Conservation (phyloP, 2,113 vertebrate genomes). For the Aldabrachelys gigantea region DNA sequence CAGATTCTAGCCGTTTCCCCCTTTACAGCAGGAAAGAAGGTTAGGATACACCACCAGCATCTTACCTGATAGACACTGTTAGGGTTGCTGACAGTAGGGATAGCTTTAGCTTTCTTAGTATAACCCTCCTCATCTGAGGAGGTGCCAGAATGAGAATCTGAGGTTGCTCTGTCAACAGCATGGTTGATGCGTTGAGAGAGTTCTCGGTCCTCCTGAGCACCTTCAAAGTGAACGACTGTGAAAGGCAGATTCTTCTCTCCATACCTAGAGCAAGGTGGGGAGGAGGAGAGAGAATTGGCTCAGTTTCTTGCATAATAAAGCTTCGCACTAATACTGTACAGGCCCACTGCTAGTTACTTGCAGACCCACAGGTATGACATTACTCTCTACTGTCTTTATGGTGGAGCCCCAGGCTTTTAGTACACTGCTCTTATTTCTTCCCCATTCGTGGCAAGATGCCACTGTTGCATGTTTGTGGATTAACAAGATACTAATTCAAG, state of each 20-base stretch:
- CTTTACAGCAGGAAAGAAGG: neutral
- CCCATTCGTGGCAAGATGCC: neutral
- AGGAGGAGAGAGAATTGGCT: fast-evolving
- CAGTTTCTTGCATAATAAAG: fast-evolving
- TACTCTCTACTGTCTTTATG: neutral
- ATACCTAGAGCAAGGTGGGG: conserved; percentile 77
- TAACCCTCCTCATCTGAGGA: conserved; percentile 89
- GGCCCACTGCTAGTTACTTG: fast-evolving
- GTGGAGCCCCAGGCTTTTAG: neutral
- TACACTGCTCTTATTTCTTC: neutral
- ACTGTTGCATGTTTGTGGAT: neutral
- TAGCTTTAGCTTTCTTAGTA: conserved; percentile 64
- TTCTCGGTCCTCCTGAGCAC: conserved; percentile 68
- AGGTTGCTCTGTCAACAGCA: conserved; percentile 86
- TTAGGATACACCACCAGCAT: fast-evolving
- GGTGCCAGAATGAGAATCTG: conserved; percentile 76
- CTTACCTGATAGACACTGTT: conserved; percentile 95
- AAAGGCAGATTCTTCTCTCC: conserved; percentile 91
- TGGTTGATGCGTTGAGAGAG: conserved; percentile 86
- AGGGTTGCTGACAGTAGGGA: conserved; percentile 94
- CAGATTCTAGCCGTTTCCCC: neutral
- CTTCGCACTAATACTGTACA: fast-evolving
- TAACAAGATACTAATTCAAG: neutral
- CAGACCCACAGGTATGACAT: no score
- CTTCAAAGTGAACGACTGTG: conserved; percentile 82